These are phyloP conservation scores for Mesochorus sp. DNA, from an alignment of 2,888 invertebrate genomes.

Conservation along the genomic window DNA sequence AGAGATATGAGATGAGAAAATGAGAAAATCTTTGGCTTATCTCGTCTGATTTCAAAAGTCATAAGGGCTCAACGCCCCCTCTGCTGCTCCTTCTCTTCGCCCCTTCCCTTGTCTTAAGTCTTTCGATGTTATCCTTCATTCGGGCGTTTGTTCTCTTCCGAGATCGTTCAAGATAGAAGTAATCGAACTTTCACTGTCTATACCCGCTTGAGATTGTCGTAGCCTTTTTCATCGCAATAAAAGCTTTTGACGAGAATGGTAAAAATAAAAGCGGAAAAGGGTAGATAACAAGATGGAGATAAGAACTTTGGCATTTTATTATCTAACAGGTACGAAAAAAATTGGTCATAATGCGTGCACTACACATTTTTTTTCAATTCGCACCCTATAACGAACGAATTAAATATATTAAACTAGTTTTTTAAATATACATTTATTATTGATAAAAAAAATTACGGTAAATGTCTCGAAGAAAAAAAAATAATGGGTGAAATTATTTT, in stretches of 20 bases:
- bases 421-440: too few relatives aligned
- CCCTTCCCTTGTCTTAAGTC: not conserved
- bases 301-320: not conserved
- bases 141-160: conserved; percentile 5
- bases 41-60: conserved; percentile 16
- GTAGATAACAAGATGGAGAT: not conserved
- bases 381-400: too few relatives aligned
- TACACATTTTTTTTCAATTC: too few relatives aligned
- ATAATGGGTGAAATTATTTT: too few relatives aligned
- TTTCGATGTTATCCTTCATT: conserved; percentile 30
- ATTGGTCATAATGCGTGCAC: too few relatives aligned
- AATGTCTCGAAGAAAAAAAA: too few relatives aligned
- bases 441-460: too few relatives aligned
- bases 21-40: conserved; percentile 11
- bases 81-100: too few relatives aligned
- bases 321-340: too few relatives aligned
- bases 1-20: conserved; percentile 15
- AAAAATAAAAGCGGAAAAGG: conserved; percentile 22
- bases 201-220: conserved; percentile 13
- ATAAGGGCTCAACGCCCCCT: not conserved
- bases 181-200: conserved; percentile 22
- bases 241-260: conserved; percentile 15
- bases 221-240: conserved; percentile 22
- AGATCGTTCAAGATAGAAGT: conserved; percentile 21
- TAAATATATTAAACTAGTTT: too few relatives aligned